Conservation (phyloP, 2,797 vertebrate genomes). For the Netta rufina region DNA sequence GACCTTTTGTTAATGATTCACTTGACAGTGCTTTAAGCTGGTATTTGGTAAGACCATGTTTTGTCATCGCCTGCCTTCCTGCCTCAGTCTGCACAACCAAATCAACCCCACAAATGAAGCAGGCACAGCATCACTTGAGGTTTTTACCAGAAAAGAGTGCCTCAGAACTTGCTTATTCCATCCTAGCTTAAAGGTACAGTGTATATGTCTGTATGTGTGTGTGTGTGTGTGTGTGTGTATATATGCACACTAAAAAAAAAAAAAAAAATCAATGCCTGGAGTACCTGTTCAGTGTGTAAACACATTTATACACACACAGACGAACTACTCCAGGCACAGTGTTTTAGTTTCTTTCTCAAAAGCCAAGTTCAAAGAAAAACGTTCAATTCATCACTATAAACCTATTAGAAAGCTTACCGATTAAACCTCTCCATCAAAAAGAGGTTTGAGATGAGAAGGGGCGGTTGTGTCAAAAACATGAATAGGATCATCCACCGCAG, state of each 20-base stretch:
- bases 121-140: background rate
- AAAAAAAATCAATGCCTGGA: background rate
- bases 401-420: background rate
- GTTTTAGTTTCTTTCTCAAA: background rate
- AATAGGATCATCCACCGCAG: background rate
- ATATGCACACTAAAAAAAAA: background rate
- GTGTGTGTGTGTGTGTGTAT: background rate
- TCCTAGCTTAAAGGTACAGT: background rate
- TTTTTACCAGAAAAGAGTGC: background rate
- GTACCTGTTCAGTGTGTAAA: background rate
- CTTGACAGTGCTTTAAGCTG: background rate
- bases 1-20: background rate
- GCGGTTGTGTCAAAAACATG: background rate
- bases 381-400: background rate
- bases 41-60: background rate
- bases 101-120: background rate
- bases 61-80: slow-evolving; percentile 1
- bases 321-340: background rate
- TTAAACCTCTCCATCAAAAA: background rate
- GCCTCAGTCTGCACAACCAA: background rate
- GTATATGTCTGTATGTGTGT: no score
- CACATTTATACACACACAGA: background rate
- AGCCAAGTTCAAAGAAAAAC: background rate
- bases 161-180: background rate
- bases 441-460: background rate